These are phyloP conservation scores for Acanthornis magna DNA, from an alignment of 2,797 vertebrate genomes.

Conservation along the genomic window DNA sequence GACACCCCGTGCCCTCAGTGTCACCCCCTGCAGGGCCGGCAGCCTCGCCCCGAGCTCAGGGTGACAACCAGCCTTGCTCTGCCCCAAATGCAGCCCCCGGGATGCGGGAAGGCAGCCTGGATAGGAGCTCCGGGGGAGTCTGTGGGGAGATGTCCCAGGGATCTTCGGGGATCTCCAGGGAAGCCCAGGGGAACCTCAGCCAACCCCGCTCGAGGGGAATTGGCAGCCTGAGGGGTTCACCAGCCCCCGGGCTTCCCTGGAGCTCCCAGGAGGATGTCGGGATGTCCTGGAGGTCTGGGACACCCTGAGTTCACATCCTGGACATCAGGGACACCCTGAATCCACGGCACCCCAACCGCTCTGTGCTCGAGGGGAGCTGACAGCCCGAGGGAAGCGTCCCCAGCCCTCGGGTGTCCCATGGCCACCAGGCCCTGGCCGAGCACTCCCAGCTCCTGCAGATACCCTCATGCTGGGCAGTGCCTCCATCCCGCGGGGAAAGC, in stretches of 20 bases:
- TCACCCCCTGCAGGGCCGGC: not conserved
- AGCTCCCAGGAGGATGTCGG: too few species aligned
- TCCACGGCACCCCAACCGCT: rapidly evolving
- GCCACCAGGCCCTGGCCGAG: rapidly evolving
- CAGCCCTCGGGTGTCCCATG: rapidly evolving
- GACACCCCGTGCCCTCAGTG: not conserved
- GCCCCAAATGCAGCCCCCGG: not conserved
- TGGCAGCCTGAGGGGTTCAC: not conserved
- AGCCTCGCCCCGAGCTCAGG: rapidly evolving
- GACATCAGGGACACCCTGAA: too few species aligned
- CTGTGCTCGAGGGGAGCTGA: not conserved
- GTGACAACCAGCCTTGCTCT: not conserved
- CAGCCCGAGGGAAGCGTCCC: not conserved
- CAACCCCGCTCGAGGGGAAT: not conserved
- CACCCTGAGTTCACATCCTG: not conserved
- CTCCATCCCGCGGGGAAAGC: rapidly evolving
- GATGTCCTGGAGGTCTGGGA: not conserved
- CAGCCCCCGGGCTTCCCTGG: not conserved
- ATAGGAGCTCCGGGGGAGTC: rapidly evolving
- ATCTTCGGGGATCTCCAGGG: not conserved
- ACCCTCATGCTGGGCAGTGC: rapidly evolving
- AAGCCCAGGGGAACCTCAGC: too few species aligned
- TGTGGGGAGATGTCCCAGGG: not conserved
- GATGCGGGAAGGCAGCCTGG: too few species aligned
- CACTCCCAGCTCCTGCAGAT: not conserved